These are phyloP conservation scores for Garrulus glandarius DNA, from an alignment of 2,797 vertebrate species.

Conservation along the genomic window DNA sequence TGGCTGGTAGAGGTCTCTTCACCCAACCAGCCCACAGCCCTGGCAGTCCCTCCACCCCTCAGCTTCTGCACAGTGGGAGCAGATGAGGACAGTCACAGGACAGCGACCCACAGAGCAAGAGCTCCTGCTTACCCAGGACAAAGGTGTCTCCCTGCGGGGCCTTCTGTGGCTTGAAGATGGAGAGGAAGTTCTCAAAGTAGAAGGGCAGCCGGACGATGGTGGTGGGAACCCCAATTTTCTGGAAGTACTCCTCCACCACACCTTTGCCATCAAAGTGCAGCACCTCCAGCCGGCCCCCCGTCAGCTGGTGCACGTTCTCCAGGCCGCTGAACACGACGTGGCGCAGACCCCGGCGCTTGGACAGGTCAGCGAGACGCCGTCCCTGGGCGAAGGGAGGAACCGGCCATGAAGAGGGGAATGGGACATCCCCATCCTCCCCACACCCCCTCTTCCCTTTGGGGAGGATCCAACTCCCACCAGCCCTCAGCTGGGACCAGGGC, in stretches of 20 bases:
- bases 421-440: not conserved
- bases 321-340: slow-evolving; percentile 71
- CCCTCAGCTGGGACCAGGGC: not conserved
- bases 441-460: fast-evolving
- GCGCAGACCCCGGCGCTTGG: slow-evolving; percentile 40
- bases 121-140: slow-evolving; percentile 59
- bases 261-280: slow-evolving; percentile 74
- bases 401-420: not conserved
- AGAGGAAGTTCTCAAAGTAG: slow-evolving; percentile 75
- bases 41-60: too few species aligned
- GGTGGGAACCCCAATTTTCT: slow-evolving; percentile 24
- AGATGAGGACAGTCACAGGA: not conserved
- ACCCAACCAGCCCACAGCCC: not conserved
- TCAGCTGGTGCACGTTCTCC: slow-evolving; percentile 71
- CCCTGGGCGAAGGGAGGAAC: slow-evolving; percentile 23
- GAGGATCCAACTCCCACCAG: not conserved
- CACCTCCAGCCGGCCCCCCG: slow-evolving; percentile 29
- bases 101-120: not conserved
- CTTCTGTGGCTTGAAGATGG: slow-evolving; percentile 54
- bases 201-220: slow-evolving; percentile 44
- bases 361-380: slow-evolving; percentile 59
- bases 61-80: not conserved
- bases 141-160: slow-evolving; percentile 22
- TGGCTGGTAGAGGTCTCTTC: not conserved
- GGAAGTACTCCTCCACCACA: slow-evolving; percentile 69